Base-by-base conservation (phyloP, 1,140 invertebrate species). In the Polypedilum vanderplanki region DNA sequence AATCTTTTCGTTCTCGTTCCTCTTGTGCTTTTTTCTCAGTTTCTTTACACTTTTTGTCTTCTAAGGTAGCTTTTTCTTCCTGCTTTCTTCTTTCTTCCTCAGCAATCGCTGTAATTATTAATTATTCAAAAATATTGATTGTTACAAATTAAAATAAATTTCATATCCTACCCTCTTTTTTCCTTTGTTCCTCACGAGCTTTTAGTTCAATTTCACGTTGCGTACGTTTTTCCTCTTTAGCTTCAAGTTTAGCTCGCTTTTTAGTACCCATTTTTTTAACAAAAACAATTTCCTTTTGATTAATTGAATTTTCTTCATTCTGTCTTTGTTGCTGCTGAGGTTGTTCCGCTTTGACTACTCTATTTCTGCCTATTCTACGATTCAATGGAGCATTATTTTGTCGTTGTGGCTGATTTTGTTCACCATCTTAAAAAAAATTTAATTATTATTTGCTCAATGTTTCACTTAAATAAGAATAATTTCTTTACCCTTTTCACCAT, bases 191-290 rank as follows among this genome's bases (percentile, higher is more conserved):
- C 78, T 92, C 90, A 64, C 92, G 84, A 64, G 90, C 85, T 75
- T 88, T 86, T 77, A 92, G 88, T 78, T 91, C 88, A 9, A 86
- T 88, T 86, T 98, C 95, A 79, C 95, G 87, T 74, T 90, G 88
- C 7, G 89, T 86, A 80, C 92, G 93, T 79, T 91, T 96, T 77
- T 97, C 95, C 75, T 94, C 93, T 83, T 98, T 98, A 0, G 93
- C 91, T 85, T 96, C 93, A 73, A 97, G 80, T 83, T 97, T 97
- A 0, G 93, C 93, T 20, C 90, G 83, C 83, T 96, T 97, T 83
- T 98, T 98, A 0, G 94, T 91, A 7, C 97, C 97, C 79, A 98
- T 88, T 85, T 97, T 98, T 5, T 89, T 88, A 78, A 91, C 90
- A 64, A 87, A 81, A 40, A 84, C 82, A 33, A 79, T 84, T 4